Conservation (phyloP, 2,888 invertebrate species). For the Lamellibrachia columna region DNA sequence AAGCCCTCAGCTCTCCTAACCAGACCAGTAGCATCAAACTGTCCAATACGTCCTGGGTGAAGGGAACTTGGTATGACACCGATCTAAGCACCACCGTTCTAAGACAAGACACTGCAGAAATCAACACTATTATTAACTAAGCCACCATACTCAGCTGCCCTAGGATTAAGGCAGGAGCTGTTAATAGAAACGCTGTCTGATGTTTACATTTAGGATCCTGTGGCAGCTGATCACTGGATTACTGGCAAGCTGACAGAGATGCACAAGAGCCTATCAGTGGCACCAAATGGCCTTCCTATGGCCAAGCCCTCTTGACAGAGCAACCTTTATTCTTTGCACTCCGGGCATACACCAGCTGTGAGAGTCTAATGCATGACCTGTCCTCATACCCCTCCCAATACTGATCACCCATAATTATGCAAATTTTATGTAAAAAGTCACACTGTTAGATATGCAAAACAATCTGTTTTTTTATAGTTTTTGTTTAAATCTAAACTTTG, state of each 20-base stretch:
- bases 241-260: background rate
- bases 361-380: background rate
- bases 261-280: background rate
- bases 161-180: background rate
- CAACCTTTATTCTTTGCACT: conserved; percentile 9
- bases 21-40: background rate
- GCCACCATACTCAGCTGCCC: background rate
- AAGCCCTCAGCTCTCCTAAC: background rate
- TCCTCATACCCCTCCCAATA: background rate
- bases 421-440: too few species aligned
- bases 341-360: background rate
- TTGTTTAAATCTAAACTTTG: too few species aligned
- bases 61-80: background rate
- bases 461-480: too few species aligned
- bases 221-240: conserved; percentile 5
- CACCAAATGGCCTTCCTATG: background rate
- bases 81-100: background rate
- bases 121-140: background rate
- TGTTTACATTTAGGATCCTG: conserved; percentile 3
- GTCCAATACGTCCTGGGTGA: background rate
- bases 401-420: too few species aligned
- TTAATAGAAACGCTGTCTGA: background rate
- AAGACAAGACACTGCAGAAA: background rate
- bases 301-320: background rate
- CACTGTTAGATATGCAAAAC: too few species aligned